Conservation (phyloP, 1,140 invertebrate genomes). For the Heliconius melpomene region DNA sequence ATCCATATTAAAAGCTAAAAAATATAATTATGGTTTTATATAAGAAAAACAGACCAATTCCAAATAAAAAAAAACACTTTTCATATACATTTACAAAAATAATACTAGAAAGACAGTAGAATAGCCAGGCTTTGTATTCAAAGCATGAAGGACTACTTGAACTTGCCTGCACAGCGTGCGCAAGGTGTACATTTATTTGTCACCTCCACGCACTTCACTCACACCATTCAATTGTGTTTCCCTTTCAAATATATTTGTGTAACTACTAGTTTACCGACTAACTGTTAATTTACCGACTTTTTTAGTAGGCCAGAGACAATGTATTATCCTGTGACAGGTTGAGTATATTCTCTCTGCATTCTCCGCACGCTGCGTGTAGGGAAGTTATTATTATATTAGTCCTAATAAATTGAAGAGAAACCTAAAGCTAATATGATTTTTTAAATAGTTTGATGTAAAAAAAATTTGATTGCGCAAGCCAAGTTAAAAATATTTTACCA, state of each 20-base stretch:
- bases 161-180: not conserved
- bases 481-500: no score
- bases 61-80: not conserved
- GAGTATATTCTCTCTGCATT: not conserved
- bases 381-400: no score
- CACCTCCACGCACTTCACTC: not conserved
- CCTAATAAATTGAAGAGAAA: no score
- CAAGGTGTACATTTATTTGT: slow-evolving; percentile 1
- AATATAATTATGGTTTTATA: no score
- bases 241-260: not conserved
- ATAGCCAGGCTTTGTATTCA: not conserved
- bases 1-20: no score
- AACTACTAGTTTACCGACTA: not conserved
- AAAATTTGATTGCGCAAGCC: no score
- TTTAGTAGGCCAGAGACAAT: not conserved
- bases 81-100: not conserved
- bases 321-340: no score
- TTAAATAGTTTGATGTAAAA: no score
- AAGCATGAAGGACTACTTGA: not conserved
- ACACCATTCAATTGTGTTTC: slow-evolving; percentile 10
- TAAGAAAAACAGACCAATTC: no score
- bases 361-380: no score
- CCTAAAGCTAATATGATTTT: no score
- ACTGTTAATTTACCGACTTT: not conserved
- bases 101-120: not conserved